Evolutionary conservation across 1,140 invertebrate genomes (phyloP).

Genomic region (Bombus terrestris): DNA sequence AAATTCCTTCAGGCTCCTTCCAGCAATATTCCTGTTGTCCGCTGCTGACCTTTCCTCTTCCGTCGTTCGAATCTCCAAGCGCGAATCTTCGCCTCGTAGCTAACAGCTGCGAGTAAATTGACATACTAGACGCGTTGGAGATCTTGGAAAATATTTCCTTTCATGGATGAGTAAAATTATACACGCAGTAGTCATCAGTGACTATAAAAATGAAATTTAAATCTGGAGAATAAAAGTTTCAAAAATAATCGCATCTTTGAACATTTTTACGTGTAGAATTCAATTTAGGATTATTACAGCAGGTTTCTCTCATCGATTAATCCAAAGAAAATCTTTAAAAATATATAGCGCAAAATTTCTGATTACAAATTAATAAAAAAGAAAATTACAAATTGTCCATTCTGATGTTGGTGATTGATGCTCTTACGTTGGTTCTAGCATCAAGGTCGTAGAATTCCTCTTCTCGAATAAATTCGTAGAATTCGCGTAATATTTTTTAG

Average conservation of each 20-base stretch:
- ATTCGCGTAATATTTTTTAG: neutral
- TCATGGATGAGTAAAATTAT: neutral
- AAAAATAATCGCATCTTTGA: neutral
- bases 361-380: no score
- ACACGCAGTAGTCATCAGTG: fast-evolving
- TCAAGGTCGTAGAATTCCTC: no score
- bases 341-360: no score
- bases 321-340: no score
- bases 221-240: neutral
- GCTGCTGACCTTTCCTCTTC: neutral
- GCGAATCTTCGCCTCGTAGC: neutral
- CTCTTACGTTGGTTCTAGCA: no score
- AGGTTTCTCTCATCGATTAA: neutral
- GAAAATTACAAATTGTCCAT: fast-evolving
- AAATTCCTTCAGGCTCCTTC: neutral
- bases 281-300: no score
- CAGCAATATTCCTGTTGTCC: neutral
- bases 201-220: no score
- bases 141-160: neutral
- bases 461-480: neutral
- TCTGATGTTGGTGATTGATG: no score
- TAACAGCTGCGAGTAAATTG: neutral
- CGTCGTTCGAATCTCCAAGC: constrained; percentile 3
- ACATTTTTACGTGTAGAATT: no score
- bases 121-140: neutral